Evolutionary conservation across 30 jellyfish, hydroid and myxozoan genomes (phyloP), one percentile per base, ranked within the genome.

Genomic region (Chrysaora quinquecirrha): DNA sequence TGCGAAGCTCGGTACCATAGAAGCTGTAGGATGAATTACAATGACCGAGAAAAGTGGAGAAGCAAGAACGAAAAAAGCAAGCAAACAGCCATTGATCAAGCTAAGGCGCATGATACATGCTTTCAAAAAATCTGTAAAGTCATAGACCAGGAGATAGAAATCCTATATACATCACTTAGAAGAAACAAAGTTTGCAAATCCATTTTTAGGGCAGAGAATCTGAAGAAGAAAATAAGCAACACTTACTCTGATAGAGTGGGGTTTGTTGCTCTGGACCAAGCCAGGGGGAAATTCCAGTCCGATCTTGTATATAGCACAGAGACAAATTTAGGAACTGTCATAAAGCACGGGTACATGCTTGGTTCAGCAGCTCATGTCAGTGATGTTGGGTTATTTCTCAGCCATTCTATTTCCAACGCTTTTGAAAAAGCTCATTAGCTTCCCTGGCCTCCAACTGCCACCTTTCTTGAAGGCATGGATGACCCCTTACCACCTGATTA

Each of bases 401-500:
- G 31, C 31, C 19, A 60, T 60, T 27, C 73, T 31, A 60, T 60
- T 60, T 60, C 73, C 34, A 60, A 60, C 33, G 73, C 73, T 60
- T 60, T 60, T 60, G 73, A 60, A 29, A 60, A 60, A 60, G 73
- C 73, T 10, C 19, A 60, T 60, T 27, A 60, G 73, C 73, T 60
- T 14, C 73, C 73, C n/a, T 60, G 73, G 73, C 73, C 73, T 60
- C 73, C 73, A 24, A 60, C 34, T 60, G 73, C 73, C 73, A 24
- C 73, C 33, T 60, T 60, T 60, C 73, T 60, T 1, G 73, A 60
- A 60, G 73, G 73, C 73, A 60, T 60, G 73, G 73, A 60, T 60
- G 73, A 60, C 73, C 73, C 73, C 33, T 60, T 60, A 60, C 73
- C 73, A 60, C 73, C 73, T 1, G 73, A 60, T n/a, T n/a, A n/a